A percentile compares a stretch with the other conserved stretches of the same genome.
These are phyloP conservation scores for Hylia prasina DNA, from an alignment of 2,113 vertebrate genomes.

Conservation along the genomic window DNA sequence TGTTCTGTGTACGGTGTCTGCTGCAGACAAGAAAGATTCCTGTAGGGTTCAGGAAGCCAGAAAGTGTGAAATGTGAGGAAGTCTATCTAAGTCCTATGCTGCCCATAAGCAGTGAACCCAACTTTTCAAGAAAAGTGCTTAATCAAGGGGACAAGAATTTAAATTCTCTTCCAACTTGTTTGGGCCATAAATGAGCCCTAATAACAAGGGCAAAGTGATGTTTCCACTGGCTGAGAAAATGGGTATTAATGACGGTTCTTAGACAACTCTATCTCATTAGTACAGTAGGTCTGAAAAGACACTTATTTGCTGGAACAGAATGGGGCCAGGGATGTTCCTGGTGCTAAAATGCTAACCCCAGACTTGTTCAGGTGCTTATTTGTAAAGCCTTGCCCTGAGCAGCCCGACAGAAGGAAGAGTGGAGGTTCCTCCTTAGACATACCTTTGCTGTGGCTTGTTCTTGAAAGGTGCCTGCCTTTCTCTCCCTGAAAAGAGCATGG, in stretches of 20 bases:
- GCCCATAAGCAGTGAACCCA: not conserved
- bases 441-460: not conserved
- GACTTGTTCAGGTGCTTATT: not conserved
- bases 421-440: not conserved
- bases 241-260: not conserved
- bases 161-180: not conserved
- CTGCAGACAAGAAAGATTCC: not conserved
- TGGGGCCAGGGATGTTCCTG: not conserved
- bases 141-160: not conserved
- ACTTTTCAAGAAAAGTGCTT: not conserved
- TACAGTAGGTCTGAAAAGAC: not conserved
- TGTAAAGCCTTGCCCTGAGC: not conserved
- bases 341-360: not conserved
- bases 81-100: not conserved
- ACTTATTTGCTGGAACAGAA: not conserved
- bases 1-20: not conserved
- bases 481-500: not conserved
- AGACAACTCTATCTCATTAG: not conserved
- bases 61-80: not conserved
- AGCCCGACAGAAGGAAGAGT: rapidly evolving
- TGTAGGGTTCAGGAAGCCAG: not conserved
- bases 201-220: not conserved
- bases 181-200: not conserved
- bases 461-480: not conserved
- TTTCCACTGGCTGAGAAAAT: not conserved